Conservation (phyloP, 2,113 vertebrate genomes). For the Etia nguti region DNA sequence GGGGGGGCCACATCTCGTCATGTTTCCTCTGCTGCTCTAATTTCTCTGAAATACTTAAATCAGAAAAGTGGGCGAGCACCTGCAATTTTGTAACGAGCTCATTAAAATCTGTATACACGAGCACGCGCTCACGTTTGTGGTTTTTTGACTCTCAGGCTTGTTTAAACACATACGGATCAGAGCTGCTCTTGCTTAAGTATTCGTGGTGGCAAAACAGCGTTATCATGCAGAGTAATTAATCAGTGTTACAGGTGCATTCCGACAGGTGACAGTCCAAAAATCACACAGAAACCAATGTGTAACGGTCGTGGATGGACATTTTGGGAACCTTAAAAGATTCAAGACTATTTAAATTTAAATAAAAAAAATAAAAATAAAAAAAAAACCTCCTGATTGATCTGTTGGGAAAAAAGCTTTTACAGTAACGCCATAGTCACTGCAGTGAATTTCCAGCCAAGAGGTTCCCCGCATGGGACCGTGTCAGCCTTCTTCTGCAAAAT, state of each 20-base stretch:
- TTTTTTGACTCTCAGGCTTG: neutral
- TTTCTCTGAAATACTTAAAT: conserved; percentile 34
- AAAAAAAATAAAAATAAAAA: rapidly evolving
- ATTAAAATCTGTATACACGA: conserved; percentile 20
- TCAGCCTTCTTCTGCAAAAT: neutral
- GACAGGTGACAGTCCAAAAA: conserved; percentile 47
- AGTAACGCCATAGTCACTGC: conserved; percentile 18
- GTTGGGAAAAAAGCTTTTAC: neutral
- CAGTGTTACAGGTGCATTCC: conserved; percentile 31
- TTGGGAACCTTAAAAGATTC: neutral
- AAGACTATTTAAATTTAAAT: neutral
- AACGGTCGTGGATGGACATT: neutral
- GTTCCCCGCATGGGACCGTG: neutral
- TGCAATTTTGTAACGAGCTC: conserved; percentile 25
- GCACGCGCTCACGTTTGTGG: neutral
- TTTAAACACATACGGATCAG: neutral
- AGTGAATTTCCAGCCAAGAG: conserved; percentile 4
- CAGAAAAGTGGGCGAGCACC: conserved; percentile 33
- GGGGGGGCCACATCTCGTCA: neutral
- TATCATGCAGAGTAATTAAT: conserved; percentile 18
- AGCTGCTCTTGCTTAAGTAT: neutral
- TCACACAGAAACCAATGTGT: neutral
- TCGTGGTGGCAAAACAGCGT: neutral
- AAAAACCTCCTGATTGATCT: neutral
- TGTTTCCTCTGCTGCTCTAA: conserved; percentile 6